Percentiles rank a stretch among this genome's conserved stretches.
These are phyloP conservation scores for Scomberomorus guttatus DNA, from an alignment of 2,797 vertebrate genomes.

Conservation along the genomic window DNA sequence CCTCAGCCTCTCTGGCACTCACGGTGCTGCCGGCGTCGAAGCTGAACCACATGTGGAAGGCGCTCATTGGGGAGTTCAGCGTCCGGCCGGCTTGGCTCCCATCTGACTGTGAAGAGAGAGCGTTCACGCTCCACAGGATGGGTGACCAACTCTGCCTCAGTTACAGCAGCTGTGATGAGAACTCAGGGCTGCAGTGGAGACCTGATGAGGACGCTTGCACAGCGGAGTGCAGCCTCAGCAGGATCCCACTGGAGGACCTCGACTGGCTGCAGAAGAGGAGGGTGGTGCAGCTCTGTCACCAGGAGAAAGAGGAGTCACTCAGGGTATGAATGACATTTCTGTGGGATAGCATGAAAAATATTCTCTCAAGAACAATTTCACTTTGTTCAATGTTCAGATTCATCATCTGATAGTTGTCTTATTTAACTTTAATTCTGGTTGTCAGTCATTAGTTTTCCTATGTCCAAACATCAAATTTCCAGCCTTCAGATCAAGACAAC, in stretches of 20 bases:
- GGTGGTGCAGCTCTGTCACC: constrained; percentile 91
- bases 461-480: not conserved
- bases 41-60: constrained; percentile 86
- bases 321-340: constrained; percentile 84
- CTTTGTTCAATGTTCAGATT: not conserved
- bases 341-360: not conserved
- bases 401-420: not conserved
- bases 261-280: constrained; percentile 96
- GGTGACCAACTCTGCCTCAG: constrained; percentile 86
- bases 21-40: constrained; percentile 75
- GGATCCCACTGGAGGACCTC: constrained; percentile 90
- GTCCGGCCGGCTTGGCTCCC: constrained; percentile 80
- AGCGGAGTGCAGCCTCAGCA: constrained; percentile 86
- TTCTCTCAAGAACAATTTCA: not conserved
- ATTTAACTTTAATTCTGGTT: not conserved
- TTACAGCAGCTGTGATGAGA: constrained; percentile 78
- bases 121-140: constrained; percentile 86
- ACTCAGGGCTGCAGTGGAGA: constrained; percentile 47
- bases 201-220: constrained; percentile 70
- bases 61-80: constrained; percentile 90
- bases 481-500: not conserved
- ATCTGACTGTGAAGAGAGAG: constrained; percentile 72
- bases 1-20: constrained; percentile 81
- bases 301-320: constrained; percentile 79
- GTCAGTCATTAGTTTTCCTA: not conserved